phyloP scores from a whole-genome alignment of 2,113 vertebrate species.

The Burhinus bistriatus region DNA sequence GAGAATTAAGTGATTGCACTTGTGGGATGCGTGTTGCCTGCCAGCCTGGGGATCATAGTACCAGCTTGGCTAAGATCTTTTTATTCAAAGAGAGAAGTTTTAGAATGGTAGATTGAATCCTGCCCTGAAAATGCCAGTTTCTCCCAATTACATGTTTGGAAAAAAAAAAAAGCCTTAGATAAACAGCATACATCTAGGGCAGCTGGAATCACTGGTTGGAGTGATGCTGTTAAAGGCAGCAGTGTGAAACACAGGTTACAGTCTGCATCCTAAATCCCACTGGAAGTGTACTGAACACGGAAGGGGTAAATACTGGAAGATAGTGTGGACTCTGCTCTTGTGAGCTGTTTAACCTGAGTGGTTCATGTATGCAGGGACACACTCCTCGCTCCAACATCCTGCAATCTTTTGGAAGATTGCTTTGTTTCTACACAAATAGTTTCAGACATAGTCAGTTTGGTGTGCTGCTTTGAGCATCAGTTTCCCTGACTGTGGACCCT shows the following conservation, averaged over 20 bases:
- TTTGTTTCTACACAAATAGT: neutral
- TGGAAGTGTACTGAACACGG: neutral
- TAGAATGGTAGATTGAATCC: neutral
- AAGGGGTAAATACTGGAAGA: neutral
- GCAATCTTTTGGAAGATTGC: neutral
- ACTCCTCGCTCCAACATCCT: neutral
- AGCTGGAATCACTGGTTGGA: neutral
- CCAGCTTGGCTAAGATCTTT: neutral
- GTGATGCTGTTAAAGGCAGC: neutral
- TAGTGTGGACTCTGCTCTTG: neutral
- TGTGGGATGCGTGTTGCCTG: neutral
- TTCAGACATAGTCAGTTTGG: neutral
- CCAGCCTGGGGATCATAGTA: neutral
- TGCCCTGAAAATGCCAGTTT: neutral
- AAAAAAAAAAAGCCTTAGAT: neutral
- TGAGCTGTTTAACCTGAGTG: neutral
- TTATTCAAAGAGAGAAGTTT: neutral
- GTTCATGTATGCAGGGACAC: neutral
- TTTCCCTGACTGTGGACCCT: neutral
- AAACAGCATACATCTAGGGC: neutral
- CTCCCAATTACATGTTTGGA: rapidly evolving
- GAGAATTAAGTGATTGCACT: neutral
- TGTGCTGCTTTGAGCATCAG: neutral
- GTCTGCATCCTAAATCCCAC: neutral
- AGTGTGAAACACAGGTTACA: rapidly evolving